These are phyloP conservation scores for Erinaceus europaeus DNA, from an alignment of 2,113 vertebrate genomes.

Conservation along the genomic window DNA sequence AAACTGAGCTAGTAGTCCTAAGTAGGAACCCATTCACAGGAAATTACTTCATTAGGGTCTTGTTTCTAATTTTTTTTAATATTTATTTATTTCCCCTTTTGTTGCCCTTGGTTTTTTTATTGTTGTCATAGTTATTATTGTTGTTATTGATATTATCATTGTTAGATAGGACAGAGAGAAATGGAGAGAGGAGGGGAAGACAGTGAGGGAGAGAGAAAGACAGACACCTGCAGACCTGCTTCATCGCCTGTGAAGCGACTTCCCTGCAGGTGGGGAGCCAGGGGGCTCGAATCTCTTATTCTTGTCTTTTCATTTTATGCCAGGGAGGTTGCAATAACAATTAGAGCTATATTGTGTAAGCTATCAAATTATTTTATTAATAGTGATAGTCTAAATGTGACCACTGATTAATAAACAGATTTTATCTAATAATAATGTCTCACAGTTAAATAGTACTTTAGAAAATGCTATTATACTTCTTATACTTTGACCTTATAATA, in stretches of 20 bases:
- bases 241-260: no score
- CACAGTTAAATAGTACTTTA: not conserved
- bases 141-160: no score
- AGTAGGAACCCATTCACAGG: not conserved
- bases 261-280: no score
- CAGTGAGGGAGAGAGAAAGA: no score
- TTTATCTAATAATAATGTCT: not conserved
- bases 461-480: constrained; percentile 21
- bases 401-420: not conserved
- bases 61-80: constrained; percentile 16
- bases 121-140: no score
- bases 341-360: constrained; percentile 20
- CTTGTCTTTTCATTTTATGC: not conserved
- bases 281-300: no score
- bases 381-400: constrained; percentile 4
- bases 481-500: not conserved
- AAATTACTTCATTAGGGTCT: constrained; percentile 12
- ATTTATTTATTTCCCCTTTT: no score
- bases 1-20: not conserved
- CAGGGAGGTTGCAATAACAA: not conserved
- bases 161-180: no score
- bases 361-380: constrained; percentile 29
- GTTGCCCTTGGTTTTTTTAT: no score
- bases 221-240: no score
- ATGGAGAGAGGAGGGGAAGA: no score